phyloP scores from a whole-genome alignment of 2,113 vertebrate genomes.

The Dasypus novemcinctus region DNA sequence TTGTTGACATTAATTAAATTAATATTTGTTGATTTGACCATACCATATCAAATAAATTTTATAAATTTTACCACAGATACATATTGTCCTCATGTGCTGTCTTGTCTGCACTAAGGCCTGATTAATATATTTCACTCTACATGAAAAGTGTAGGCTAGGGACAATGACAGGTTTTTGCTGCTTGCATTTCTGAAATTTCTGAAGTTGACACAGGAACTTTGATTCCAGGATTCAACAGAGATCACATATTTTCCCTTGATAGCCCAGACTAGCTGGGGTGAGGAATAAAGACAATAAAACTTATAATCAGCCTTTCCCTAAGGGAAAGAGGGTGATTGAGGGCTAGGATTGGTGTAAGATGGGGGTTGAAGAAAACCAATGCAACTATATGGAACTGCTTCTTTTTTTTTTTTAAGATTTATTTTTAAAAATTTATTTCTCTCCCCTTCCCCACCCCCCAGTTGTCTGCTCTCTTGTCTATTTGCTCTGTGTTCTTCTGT shows the following conservation, averaged over 20 bases:
- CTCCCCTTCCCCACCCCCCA: no score
- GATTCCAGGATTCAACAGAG: not conserved
- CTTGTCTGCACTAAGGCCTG: not conserved
- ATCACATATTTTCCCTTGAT: not conserved
- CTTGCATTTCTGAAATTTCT: not conserved
- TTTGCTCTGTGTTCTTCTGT: no score
- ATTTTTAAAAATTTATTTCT: no score
- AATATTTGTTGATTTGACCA: not conserved
- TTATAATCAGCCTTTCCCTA: not conserved
- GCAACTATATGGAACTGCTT: not conserved
- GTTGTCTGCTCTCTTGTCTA: no score
- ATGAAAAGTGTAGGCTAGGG: not conserved
- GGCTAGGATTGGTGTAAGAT: not conserved
- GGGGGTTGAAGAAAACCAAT: not conserved
- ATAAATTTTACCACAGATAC: not conserved
- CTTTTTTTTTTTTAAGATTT: no score
- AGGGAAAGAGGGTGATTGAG: not conserved
- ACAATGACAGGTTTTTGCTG: not conserved
- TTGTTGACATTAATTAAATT: not conserved
- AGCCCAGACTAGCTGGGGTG: not conserved
- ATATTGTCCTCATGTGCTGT: not conserved
- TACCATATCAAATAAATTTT: conserved; percentile 1
- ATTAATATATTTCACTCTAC: not conserved
- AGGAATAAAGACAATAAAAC: not conserved
- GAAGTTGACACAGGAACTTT: not conserved